phyloP scores from a whole-genome alignment of 2,888 invertebrate species.

The Brachypterus glaber region DNA sequence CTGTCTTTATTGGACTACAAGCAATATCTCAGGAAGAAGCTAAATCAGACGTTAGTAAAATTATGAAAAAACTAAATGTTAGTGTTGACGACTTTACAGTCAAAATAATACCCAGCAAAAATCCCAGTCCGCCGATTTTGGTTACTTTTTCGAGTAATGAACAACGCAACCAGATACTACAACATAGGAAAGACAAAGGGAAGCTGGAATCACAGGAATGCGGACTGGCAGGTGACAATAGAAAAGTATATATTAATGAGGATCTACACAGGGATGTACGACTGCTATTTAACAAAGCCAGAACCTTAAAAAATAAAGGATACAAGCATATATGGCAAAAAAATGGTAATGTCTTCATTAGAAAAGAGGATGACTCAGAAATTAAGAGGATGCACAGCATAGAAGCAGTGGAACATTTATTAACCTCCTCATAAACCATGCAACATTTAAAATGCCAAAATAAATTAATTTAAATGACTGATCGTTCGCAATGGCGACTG shows the following conservation, averaged over 20 bases:
- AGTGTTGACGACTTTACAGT: background rate
- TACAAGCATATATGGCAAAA: background rate
- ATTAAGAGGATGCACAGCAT: background rate
- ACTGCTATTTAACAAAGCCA: background rate
- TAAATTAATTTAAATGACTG: too few relatives aligned
- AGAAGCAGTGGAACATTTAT: too few relatives aligned
- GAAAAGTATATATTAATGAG: background rate
- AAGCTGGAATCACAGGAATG: background rate
- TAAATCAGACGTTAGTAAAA: background rate
- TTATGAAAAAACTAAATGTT: background rate
- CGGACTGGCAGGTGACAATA: background rate
- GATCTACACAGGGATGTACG: background rate
- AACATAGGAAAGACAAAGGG: background rate
- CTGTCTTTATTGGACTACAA: background rate
- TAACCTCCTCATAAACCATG: too few relatives aligned
- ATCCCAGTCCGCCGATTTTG: background rate
- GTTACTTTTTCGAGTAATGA: background rate
- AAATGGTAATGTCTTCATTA: background rate
- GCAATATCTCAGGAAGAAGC: background rate
- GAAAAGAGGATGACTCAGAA: background rate
- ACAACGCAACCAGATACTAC: background rate
- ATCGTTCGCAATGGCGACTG: too few relatives aligned
- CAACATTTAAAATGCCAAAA: too few relatives aligned
- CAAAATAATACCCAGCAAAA: background rate
- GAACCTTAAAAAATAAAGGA: background rate